A percentile compares a stretch with the other conserved stretches of the same genome.
phyloP scores from a whole-genome alignment of 2,888 invertebrate species.

The Rhamphomyia laevipes region DNA sequence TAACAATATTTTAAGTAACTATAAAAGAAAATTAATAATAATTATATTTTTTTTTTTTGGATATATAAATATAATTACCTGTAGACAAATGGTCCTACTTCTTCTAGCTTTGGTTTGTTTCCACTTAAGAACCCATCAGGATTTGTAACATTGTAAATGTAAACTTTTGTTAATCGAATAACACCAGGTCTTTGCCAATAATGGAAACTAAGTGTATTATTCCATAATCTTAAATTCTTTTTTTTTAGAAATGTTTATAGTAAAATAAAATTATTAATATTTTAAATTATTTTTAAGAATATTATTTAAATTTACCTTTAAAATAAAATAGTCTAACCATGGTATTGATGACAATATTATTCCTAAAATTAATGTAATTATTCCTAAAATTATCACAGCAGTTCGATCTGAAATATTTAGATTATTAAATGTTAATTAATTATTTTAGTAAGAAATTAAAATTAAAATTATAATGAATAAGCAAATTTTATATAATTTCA shows the following conservation, averaged over 20 bases:
- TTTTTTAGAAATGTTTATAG: conserved; percentile 10
- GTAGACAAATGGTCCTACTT: conserved; percentile 79
- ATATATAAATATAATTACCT: conserved; percentile 60
- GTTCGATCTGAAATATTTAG: conserved; percentile 59
- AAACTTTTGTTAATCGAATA: conserved; percentile 69
- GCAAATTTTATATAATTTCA: too few species aligned
- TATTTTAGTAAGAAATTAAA: too few species aligned
- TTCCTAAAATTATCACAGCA: conserved; percentile 66
- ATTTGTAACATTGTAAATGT: conserved; percentile 82
- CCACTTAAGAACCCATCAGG: conserved; percentile 66
- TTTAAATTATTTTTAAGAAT: neutral
- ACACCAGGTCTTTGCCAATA: conserved; percentile 85
- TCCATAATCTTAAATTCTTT: conserved; percentile 75
- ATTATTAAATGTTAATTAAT: too few species aligned
- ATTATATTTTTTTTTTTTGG: too few species aligned
- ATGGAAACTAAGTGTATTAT: conserved; percentile 73
- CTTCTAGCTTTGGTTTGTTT: conserved; percentile 69
- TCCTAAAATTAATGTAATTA: conserved; percentile 66
- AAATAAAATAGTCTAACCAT: conserved; percentile 77
- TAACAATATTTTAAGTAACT: too few species aligned
- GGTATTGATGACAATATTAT: conserved; percentile 75
- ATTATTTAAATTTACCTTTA: conserved; percentile 49
- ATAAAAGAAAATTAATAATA: too few species aligned
- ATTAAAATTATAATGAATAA: too few species aligned
- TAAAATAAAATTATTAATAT: neutral